Percentiles rank a stretch among this genome's conserved stretches.
Evolutionary conservation across 1,140 invertebrate genomes (phyloP).

Genomic region (Zaprionus vittiger): DNA sequence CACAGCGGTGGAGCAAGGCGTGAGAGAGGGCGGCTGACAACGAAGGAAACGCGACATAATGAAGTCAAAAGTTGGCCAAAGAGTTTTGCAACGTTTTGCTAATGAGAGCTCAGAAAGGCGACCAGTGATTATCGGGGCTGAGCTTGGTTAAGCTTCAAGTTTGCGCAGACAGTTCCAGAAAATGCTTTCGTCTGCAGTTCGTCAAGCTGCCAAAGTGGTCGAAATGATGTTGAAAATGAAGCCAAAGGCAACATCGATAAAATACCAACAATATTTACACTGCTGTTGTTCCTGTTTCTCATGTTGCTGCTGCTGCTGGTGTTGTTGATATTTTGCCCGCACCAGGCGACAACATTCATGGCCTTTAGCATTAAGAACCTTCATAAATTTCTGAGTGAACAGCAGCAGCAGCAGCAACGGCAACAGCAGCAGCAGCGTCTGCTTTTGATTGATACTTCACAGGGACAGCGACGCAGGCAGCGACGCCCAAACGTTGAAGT

Average conservation of each 20-base stretch:
- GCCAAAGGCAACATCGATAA: conserved; percentile 22
- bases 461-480: conserved; percentile 17
- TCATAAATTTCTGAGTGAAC: conserved; percentile 74
- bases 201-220: not conserved
- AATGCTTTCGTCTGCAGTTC: conserved; percentile 15
- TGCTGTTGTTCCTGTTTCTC: conserved; percentile 18
- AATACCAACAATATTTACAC: conserved; percentile 49
- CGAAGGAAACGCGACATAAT: conserved; percentile 69
- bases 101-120: conserved; percentile 73
- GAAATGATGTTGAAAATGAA: conserved; percentile 1
- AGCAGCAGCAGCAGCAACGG: conserved; percentile 17
- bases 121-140: conserved; percentile 67
- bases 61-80: conserved; percentile 78
- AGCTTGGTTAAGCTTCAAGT: conserved; percentile 20
- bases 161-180: conserved; percentile 17
- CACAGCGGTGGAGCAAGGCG: conserved; percentile 11
- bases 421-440: conserved; percentile 52
- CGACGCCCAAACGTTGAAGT: conserved; percentile 18
- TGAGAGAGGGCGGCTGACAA: not conserved
- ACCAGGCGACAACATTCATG: conserved; percentile 75
- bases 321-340: conserved; percentile 61
- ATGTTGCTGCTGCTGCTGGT: conserved; percentile 35
- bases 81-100: conserved; percentile 77
- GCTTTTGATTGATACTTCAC: conserved; percentile 80
- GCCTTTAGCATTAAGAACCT: conserved; percentile 78